Evolutionary conservation across 2,888 invertebrate genomes (phyloP).

Genomic region (Eledona agricola): DNA sequence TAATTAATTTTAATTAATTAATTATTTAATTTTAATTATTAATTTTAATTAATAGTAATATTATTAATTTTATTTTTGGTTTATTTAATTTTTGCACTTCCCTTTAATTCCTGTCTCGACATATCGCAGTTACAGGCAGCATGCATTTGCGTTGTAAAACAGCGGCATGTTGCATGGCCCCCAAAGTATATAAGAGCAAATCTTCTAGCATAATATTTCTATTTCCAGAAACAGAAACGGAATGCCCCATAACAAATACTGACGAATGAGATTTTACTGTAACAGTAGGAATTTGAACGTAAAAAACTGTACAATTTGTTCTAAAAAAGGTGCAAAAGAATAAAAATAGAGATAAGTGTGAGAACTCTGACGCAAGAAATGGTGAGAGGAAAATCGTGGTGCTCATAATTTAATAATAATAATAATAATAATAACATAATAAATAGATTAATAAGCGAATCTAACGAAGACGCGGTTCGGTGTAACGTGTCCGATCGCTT

Average conservation of each 20-base stretch:
- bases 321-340: slow-evolving; percentile 4
- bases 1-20: too few relatives aligned
- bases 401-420: slow-evolving; percentile 42
- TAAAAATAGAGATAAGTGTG: slow-evolving; percentile 18
- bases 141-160: slow-evolving; percentile 20
- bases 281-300: slow-evolving; percentile 23
- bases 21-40: too few relatives aligned
- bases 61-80: too few relatives aligned
- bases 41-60: too few relatives aligned
- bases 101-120: too few relatives aligned
- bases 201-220: slow-evolving; percentile 35
- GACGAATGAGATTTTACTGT: slow-evolving; percentile 49
- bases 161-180: slow-evolving; percentile 22
- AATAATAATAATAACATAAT: slow-evolving; percentile 36
- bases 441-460: slow-evolving; percentile 31
- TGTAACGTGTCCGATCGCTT: slow-evolving; percentile 37
- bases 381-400: slow-evolving; percentile 40
- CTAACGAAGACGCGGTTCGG: slow-evolving; percentile 36
- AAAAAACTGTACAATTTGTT: slow-evolving; percentile 4
- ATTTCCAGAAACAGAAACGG: slow-evolving; percentile 50
- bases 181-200: not conserved
- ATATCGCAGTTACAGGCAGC: slow-evolving; percentile 15
- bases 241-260: slow-evolving; percentile 50
- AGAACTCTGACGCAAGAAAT: slow-evolving; percentile 19
- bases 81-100: too few relatives aligned